phyloP scores from a whole-genome alignment of 1,140 invertebrate species.

The Apis laboriosa region DNA sequence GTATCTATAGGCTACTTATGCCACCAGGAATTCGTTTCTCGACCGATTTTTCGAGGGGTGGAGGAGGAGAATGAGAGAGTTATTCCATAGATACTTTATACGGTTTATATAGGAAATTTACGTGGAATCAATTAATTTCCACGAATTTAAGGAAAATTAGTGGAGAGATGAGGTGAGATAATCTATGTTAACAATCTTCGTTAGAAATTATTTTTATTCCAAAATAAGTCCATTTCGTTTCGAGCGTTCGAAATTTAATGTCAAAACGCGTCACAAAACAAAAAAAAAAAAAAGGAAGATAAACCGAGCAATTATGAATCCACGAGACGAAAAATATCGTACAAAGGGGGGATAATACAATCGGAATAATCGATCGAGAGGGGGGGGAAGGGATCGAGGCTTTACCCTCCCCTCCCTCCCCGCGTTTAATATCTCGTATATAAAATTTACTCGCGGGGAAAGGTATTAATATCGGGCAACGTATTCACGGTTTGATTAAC shows the following conservation, averaged over 20 bases:
- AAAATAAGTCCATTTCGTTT: too few species aligned
- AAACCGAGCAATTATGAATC: too few species aligned
- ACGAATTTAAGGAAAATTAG: too few species aligned
- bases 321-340: neutral
- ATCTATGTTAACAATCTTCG: too few species aligned
- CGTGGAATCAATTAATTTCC: too few species aligned
- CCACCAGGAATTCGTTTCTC: neutral
- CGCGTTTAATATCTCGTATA: conserved; percentile 22
- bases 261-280: neutral
- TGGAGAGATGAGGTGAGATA: too few species aligned
- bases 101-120: too few species aligned
- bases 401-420: neutral
- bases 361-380: neutral
- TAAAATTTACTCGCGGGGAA: neutral
- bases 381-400: neutral
- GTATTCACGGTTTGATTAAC: conserved; percentile 31
- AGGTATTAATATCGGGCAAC: conserved; percentile 16
- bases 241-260: too few species aligned
- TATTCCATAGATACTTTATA: neutral
- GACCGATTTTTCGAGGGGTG: neutral
- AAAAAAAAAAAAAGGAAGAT: too few species aligned
- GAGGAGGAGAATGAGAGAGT: neutral
- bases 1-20: neutral
- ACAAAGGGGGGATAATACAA: neutral
- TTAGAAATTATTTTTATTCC: too few species aligned